Evolutionary conservation across 1,140 invertebrate species (phyloP).

Genomic region (Ceratoteleas bidentatus): DNA sequence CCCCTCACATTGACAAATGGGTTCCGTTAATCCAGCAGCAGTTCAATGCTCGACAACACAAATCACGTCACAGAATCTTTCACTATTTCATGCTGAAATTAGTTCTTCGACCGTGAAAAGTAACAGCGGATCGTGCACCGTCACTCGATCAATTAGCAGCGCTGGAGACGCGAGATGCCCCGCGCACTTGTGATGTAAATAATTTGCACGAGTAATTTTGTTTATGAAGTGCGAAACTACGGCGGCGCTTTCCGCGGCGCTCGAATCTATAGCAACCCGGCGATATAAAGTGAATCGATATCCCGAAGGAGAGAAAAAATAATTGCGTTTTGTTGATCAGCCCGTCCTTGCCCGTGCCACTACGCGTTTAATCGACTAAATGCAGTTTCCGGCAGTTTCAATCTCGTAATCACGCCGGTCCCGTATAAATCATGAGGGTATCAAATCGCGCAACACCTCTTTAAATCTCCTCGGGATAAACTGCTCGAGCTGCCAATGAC

Average conservation of each 20-base stretch:
- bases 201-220: constrained; percentile 35
- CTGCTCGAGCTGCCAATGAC: constrained; percentile 32
- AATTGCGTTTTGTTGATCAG: constrained; percentile 57
- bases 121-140: no score
- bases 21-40: no score
- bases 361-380: constrained; percentile 62
- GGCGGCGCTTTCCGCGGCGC: background rate
- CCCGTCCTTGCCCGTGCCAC: constrained; percentile 40
- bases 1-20: no score
- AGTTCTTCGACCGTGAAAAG: no score
- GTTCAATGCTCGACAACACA: no score
- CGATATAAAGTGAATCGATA: constrained; percentile 54
- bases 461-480: constrained; percentile 49
- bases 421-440: constrained; percentile 46
- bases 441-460: constrained; percentile 41
- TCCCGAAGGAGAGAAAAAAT: constrained; percentile 59
- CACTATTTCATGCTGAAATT: no score
- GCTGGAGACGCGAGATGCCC: constrained; percentile 13
- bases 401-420: constrained; percentile 43
- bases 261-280: constrained; percentile 31
- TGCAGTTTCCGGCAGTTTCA: constrained; percentile 58
- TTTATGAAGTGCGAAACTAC: constrained; percentile 34
- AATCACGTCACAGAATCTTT: no score
- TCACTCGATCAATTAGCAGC: constrained; percentile 33
- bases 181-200: constrained; percentile 15